Evolutionary conservation across 2,797 vertebrate genomes (phyloP).

Genomic region (Loris lydekkerianus): DNA sequence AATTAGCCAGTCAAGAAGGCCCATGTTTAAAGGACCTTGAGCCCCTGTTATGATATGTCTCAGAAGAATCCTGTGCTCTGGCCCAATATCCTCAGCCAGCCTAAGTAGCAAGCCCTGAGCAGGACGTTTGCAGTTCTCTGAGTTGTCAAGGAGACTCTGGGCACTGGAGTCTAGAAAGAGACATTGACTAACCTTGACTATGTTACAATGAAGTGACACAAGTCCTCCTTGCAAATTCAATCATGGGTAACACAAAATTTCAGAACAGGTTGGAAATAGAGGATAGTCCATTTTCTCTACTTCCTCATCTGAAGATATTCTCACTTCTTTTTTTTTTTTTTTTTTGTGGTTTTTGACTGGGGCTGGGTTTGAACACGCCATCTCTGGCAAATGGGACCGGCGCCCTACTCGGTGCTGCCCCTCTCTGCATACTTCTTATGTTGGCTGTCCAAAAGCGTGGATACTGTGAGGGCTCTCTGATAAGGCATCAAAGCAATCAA

Average conservation of each 20-base stretch:
- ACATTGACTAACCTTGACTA: not conserved
- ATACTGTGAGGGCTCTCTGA: not conserved
- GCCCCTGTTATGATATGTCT: too few relatives aligned
- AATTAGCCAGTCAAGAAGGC: not conserved
- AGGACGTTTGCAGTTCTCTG: not conserved
- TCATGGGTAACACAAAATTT: not conserved
- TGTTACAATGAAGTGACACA: not conserved
- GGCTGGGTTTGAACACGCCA: too few relatives aligned
- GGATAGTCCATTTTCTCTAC: not conserved
- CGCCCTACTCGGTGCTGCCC: too few relatives aligned
- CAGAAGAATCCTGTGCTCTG: not conserved
- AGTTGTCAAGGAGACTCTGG: not conserved
- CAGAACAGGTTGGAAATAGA: not conserved
- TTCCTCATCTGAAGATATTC: not conserved
- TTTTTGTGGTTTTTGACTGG: too few relatives aligned
- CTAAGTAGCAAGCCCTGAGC: not conserved
- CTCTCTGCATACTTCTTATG: not conserved
- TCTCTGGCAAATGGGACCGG: too few relatives aligned
- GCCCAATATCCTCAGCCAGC: not conserved
- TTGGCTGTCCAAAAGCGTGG: not conserved
- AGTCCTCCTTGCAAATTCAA: conserved; percentile 8
- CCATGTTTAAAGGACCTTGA: not conserved
- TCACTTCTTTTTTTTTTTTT: not conserved
- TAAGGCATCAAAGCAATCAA: not conserved
- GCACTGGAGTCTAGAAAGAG: not conserved